phyloP scores from a whole-genome alignment of 2,797 vertebrate species.

The Yasuhikotakia modesta region DNA sequence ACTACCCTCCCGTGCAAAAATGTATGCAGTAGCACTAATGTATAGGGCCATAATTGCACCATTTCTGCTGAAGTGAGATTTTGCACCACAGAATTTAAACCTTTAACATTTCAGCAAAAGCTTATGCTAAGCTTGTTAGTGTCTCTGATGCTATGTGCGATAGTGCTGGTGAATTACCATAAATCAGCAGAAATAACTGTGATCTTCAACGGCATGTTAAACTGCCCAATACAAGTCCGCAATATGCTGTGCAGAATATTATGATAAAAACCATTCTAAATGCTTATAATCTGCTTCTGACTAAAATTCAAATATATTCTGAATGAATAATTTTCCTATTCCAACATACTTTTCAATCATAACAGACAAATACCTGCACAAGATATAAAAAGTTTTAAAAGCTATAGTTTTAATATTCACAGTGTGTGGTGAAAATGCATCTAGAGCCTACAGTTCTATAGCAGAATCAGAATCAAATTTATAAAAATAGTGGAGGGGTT shows the following conservation, averaged over 20 bases:
- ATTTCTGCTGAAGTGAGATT: slow-evolving; percentile 98
- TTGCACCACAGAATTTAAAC: slow-evolving; percentile 97
- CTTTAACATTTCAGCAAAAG: slow-evolving; percentile 96
- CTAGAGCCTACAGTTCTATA: not conserved
- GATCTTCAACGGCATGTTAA: slow-evolving; percentile 95
- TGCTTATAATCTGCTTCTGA: slow-evolving; percentile 99
- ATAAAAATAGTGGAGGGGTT: slow-evolving; percentile 52
- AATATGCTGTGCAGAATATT: slow-evolving; percentile 98
- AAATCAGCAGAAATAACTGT: slow-evolving; percentile 99
- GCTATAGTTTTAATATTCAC: slow-evolving; percentile 25
- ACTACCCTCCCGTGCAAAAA: slow-evolving; percentile 81
- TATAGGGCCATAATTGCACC: slow-evolving; percentile 77
- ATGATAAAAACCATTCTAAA: slow-evolving; percentile 99
- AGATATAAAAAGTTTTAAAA: slow-evolving; percentile 21
- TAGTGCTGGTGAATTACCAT: slow-evolving; percentile 95
- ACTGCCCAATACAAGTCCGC: slow-evolving; percentile 95
- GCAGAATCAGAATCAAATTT: slow-evolving; percentile 2
- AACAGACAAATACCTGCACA: slow-evolving; percentile 66
- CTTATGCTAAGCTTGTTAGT: slow-evolving; percentile 99
- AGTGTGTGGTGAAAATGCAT: slow-evolving; percentile 8
- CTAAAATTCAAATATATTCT: slow-evolving; percentile 93
- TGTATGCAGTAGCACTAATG: slow-evolving; percentile 81
- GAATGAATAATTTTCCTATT: slow-evolving; percentile 83
- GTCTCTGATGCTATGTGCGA: slow-evolving; percentile 93
- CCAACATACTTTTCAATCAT: slow-evolving; percentile 73